phyloP scores from a whole-genome alignment of 2,888 invertebrate species.

The Dynastes maya region DNA sequence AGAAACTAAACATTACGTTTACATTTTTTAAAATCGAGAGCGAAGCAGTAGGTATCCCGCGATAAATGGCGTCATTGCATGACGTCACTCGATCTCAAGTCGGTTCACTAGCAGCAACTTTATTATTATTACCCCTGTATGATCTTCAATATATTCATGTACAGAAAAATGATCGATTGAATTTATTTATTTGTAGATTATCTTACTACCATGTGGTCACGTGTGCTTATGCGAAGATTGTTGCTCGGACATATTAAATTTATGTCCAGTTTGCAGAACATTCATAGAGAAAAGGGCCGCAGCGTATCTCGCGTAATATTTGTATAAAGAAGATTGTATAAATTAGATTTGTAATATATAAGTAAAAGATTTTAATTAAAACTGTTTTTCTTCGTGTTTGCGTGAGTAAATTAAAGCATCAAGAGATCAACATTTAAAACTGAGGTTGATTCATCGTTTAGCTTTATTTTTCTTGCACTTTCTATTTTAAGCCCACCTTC shows the following conservation, averaged over 20 bases:
- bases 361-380: conserved; percentile 1
- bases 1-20: no score
- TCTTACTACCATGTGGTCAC: conserved; percentile 91
- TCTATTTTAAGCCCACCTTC: no score
- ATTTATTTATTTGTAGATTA: conserved; percentile 75
- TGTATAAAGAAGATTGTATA: neutral
- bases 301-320: conserved; percentile 80
- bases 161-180: neutral
- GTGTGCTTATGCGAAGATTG: conserved; percentile 93
- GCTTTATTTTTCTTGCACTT: no score
- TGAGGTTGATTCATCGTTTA: no score
- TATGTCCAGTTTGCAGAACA: conserved; percentile 87
- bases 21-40: no score
- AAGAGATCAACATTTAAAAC: no score
- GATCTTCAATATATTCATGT: neutral
- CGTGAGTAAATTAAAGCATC: no score
- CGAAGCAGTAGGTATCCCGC: no score
- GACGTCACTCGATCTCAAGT: no score
- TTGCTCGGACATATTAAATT: conserved; percentile 77
- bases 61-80: no score
- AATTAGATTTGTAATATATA: conserved; percentile 41
- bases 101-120: no score
- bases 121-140: no score
- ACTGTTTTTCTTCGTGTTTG: neutral
- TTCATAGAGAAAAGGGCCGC: conserved; percentile 80